Percentiles rank a stretch among this genome's conserved stretches.
Evolutionary conservation across 1,140 invertebrate species (phyloP).

Genomic region (Sitobion miscanthi): DNA sequence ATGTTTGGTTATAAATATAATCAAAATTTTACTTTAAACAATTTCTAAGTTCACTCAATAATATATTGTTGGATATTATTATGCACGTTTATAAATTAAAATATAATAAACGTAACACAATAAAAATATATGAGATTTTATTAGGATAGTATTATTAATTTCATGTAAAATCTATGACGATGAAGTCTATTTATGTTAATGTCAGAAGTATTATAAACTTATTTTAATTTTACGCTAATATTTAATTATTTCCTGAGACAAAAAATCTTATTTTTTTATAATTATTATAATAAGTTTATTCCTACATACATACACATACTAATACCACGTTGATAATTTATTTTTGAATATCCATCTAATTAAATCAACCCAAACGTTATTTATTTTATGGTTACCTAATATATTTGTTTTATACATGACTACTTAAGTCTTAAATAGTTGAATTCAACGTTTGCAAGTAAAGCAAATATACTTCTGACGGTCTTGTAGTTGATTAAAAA

Average conservation of each 20-base stretch:
- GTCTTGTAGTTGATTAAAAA: not conserved
- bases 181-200: not conserved
- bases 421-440: not conserved
- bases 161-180: not conserved
- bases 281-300: not conserved
- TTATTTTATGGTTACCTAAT: not conserved
- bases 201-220: not conserved
- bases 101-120: not conserved
- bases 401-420: not conserved
- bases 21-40: not conserved
- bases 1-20: not conserved
- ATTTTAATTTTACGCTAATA: not conserved
- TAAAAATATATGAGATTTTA: not conserved
- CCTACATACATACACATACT: no score
- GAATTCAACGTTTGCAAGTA: not conserved
- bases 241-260: not conserved
- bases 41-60: not conserved
- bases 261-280: not conserved
- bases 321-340: not conserved
- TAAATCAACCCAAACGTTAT: not conserved
- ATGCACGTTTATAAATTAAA: not conserved
- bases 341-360: not conserved
- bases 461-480: not conserved
- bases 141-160: not conserved
- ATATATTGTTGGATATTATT: not conserved